Base-by-base conservation (phyloP, 2,888 invertebrate genomes). In the Cheiracanthium punctorium region DNA sequence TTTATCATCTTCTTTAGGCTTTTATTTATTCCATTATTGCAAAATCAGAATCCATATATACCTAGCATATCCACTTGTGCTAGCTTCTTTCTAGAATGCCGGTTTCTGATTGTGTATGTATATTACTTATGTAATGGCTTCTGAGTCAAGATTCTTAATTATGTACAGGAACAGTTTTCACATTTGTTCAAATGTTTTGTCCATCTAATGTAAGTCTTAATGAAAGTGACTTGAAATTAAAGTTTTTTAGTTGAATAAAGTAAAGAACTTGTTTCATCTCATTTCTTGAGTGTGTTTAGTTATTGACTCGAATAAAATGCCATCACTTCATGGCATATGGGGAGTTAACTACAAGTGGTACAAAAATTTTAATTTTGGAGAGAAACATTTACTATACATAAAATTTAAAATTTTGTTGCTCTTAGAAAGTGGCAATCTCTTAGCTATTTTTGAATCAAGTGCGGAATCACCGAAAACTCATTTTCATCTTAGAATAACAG, bases 101-200 rank as follows among this genome's bases (percentile, higher is more conserved):
- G 58, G 58, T 58, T 58, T 58, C 2, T 24, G 20, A 58, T 58
- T 58, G 58, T 58, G 24, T 24, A 58, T 58, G 58, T 58, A 58
- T 58, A 58, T 58, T n/a, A 58, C 20, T 58, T 58, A 58, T 58
- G 12, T 58, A 24, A 48, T 48, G 48, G 14, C 48, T 48, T 1
- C 4, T 17, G 24, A 58, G 30, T 80, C 80, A 43, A 30, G 32
- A 30, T 41, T 33, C 41, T 80, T 81, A 48, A 74, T 82, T 82
- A 64, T 82, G 82, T 82, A 82, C 82, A 82, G 75, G 10, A 74
- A 41, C 70, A 75, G 70, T 74, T 74, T 82, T 82, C 70, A 75
- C 41, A 17, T 82, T 48, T 70, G 64, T 80, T 80, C 37, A 28
- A 65, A 67, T 73, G 43, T 80, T 48, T 29, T 64, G 58, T 58